Evolutionary conservation across 92 coral and sea anemone species (phyloP), one percentile per base, ranked within the genome.

Genomic region (Nematostella vectensis): DNA sequence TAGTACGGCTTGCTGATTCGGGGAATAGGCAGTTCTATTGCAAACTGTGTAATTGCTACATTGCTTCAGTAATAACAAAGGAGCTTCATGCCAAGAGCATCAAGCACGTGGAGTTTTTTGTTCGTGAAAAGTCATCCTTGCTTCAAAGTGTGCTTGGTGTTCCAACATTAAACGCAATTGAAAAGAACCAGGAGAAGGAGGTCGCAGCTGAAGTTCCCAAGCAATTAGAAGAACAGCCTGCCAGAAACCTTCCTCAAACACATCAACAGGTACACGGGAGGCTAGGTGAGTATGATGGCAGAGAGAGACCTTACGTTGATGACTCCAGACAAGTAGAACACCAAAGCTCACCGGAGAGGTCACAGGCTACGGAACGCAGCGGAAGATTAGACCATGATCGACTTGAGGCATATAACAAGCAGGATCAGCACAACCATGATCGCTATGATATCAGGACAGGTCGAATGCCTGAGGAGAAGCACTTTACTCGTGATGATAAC

Each of bases 61-160:
- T 91, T 31, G 79, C 83, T 29, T 88, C 98, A 6, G 60, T 62
- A 47, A 78, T 95, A 8, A 94, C 98, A 2, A 91, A 91, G 55
- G 89, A 91, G 47, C 78, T 91, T 21, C 98, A 91, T 47, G 58
- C 80, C 15, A 83, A 88, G 54, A 95, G 96, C 36, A 80, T 81
- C 71, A 91, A 87, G 55, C 98, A 91, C 55, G 71, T 91, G 20
- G 98, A 88, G 43, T 67, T 86, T 68, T 91, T 85, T 48, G 77
- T 91, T 19, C 87, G 95, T 47, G 65, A 80, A 16, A 91, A 91
- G 49, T 83, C 98, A 0, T 70, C 85, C 9, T 60, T 91, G 30
- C 66, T 91, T 27, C 68, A 88, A 17, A 55, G 74, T 12, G 88
- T 76, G 21, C 73, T 83, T 15, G 73, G 72, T n/a, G n/a, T 28